Base-by-base conservation (phyloP, 2,888 invertebrate species). In the Sericinus montela region DNA sequence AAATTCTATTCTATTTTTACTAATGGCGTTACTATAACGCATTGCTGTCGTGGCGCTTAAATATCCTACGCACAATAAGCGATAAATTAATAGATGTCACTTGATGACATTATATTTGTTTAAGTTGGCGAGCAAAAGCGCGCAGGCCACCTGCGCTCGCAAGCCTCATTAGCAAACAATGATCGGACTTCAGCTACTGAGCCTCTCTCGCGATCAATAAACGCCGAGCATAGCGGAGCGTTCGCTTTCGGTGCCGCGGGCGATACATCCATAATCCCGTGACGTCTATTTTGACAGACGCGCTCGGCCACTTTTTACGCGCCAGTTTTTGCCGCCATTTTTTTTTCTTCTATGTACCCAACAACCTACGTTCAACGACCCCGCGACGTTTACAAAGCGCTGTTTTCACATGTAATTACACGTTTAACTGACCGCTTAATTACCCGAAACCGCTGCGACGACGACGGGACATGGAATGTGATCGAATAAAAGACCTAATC, bases 141-240 rank as follows among this genome's bases (percentile, higher is more conserved):
- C 48, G 49, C 56, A 56, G 76, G 69, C 79, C 77, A 76, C 77
- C 76, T 74, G 76, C 73, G 69, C 64, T 65, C 65, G 66, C 65
- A 62, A 57, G 59, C 62, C 72, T 81, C 82, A 85, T 86, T 86
- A 85, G 73, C 86, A 85, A 81, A 85, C 87, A 85, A 86, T 84
- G 80, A 75, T 67, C 69, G 67, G 62, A 64, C 69, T 66, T 35
- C 63, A 65, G 57, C 62, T 44, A 32, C 45, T 39, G 66, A 55
- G 44, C 65, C 57, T 59, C 32, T 57, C 67, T 56, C 59, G 67
- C 72, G 72, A 75, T 80, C 76, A 70, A 75, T 77, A 77, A 69
- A 72, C 76, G 63, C 63, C 59, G 63, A 62, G 56, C 57, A 58
- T 64, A 67, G 72, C 45, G 45, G 47, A 41, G 32, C 46, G 23